Base-by-base conservation (phyloP, 2,888 invertebrate species). In the Andrena praecox region DNA sequence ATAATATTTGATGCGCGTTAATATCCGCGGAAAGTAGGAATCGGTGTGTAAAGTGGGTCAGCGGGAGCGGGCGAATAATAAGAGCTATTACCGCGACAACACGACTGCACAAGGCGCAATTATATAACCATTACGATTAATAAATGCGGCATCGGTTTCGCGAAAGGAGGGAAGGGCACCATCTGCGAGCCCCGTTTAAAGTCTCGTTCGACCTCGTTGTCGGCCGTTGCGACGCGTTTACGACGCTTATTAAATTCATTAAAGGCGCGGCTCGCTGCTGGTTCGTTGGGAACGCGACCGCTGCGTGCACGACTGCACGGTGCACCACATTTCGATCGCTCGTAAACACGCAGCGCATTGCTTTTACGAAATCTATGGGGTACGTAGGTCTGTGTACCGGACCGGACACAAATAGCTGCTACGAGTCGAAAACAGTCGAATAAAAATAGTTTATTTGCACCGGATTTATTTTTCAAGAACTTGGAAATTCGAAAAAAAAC, bases 181-280 rank as follows among this genome's bases (percentile, higher is more conserved):
- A 75, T 63, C 84, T 77, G 86, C 76, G 59, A 29, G 56, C 16
- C 63, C 72, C 81, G 79, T 80, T 86, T 84, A 86, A 86, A 86
- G 59, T 80, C 84, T 64, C 86, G 71, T 82, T 82, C 72, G 72
- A 78, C 81, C 72, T 56, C 74, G 78, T 80, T 80, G 72, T 86
- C 80, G 66, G 70, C 63, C 69, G 78, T 69, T 75, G 66, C 73
- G 62, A 82, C 77, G 76, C 86, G 75, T 77, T 82, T 80, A 77
- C 73, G 75, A 79, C 68, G 82, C 87, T 85, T 85, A 85, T 87
- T 82, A 87, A 87, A 87, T 85, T 78, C 74, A 79, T 85, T 85
- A 73, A 67, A 60, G 33, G 4, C 69, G 24, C 59, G 8, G 1
- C 16, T 12, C 56, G 27, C 20, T 4, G 0, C 5, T 0, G 5